Evolutionary conservation across 2,888 invertebrate species (phyloP), one percentile per base, ranked within the genome.

Genomic region (Lepidochrysops patricia): DNA sequence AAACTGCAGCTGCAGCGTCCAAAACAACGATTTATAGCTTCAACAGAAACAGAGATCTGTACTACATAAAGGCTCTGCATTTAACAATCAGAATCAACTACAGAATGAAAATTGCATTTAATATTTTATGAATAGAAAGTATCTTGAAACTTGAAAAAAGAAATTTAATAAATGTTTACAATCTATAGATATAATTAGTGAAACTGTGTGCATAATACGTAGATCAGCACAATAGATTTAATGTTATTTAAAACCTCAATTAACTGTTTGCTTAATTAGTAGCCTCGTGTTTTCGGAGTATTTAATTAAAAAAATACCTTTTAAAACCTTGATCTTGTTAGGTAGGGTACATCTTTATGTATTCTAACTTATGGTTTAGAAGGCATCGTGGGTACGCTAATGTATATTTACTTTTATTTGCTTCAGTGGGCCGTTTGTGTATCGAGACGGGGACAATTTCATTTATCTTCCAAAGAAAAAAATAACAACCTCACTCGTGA

Each of bases 401-500:
- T 43, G 19, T 43, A 9, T 23, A 43, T 43, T 43, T 43, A 19
- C 12, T 19, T 37, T 37, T 37, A 37, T 37, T 13, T 23, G 19
- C 43, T 43, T 23, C 19, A 43, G 43, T 43, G 43, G 43, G 43
- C 43, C 43, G 43, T 23, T 43, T 43, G 19, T 23, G 4, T 43
- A 43, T 43, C 43, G 43, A 43, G 43, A 43, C 23, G 23, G 43
- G 23, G 43, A 43, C 43, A 43, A 23, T 50, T 26, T 50, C 13
- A 54, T 54, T 54, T 54, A 54, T 54, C 54, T 54, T 9, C 23
- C 54, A 32, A 54, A 29, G 29, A 19, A 54, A 54, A 54, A 54
- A 54, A 32, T 32, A 13, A 54, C 54, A 54, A 54, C 54, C 54
- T 54, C 32, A 58, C 58, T 48, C 19, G 48, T 50, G 49, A 34